Percentiles rank a stretch among this genome's conserved stretches.
Conservation (phyloP, 1,140 invertebrate species). For the Adoxophyes honmai region DNA sequence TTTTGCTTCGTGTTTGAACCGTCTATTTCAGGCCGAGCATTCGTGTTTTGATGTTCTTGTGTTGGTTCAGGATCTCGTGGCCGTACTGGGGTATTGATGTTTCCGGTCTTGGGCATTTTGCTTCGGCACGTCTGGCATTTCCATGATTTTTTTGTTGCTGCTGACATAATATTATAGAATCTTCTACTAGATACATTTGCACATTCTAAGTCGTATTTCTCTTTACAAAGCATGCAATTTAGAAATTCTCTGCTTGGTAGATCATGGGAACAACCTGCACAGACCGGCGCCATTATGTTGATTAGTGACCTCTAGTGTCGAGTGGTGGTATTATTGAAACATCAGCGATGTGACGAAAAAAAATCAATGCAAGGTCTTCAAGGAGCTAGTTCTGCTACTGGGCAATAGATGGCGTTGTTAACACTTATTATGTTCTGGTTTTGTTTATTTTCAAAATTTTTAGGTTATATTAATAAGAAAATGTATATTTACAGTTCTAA, state of each 20-base stretch:
- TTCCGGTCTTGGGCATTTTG: constrained; percentile 2
- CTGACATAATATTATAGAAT: neutral
- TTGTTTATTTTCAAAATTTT: too few relatives aligned
- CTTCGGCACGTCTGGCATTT: neutral
- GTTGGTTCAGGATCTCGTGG: neutral
- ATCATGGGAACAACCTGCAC: neutral
- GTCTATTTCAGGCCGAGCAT: neutral
- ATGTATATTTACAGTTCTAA: too few relatives aligned
- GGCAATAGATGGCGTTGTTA: too few relatives aligned
- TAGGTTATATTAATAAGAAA: too few relatives aligned
- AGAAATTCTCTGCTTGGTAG: neutral
- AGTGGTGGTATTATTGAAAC: too few relatives aligned
- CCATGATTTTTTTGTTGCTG: neutral
- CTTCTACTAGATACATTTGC: neutral
- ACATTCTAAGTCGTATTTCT: constrained; percentile 10
- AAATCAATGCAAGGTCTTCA: too few relatives aligned
- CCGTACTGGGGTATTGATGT: neutral
- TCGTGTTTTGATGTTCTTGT: neutral
- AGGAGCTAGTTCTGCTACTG: too few relatives aligned
- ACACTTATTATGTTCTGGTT: too few relatives aligned
- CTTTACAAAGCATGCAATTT: neutral
- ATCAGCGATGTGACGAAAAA: too few relatives aligned
- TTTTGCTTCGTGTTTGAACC: neutral
- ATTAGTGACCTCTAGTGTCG: too few relatives aligned
- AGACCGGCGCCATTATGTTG: neutral